These are phyloP conservation scores for Apodemia duryi DNA, from an alignment of 2,888 invertebrate genomes.

Conservation along the genomic window DNA sequence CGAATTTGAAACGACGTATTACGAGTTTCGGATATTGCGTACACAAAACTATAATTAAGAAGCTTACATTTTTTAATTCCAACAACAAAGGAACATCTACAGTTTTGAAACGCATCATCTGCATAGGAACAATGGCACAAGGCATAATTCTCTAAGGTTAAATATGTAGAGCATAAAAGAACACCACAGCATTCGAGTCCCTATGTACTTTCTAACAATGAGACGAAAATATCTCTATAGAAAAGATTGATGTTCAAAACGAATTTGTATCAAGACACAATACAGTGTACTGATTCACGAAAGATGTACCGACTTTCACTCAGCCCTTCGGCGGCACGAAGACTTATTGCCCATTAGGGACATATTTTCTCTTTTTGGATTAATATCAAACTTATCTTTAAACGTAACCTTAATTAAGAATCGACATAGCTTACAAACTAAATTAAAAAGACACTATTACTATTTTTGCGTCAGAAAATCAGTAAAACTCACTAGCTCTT, in stretches of 20 bases:
- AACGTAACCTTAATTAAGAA: slow-evolving; percentile 20
- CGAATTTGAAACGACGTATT: too few species aligned
- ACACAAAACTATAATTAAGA: not conserved
- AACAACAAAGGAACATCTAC: not conserved
- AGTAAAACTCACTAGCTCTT: too few species aligned
- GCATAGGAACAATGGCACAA: slow-evolving; percentile 20
- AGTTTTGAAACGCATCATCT: not conserved
- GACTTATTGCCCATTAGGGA: slow-evolving; percentile 41
- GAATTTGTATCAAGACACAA: slow-evolving; percentile 60
- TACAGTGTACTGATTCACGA: slow-evolving; percentile 53
- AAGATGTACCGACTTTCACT: slow-evolving; percentile 67
- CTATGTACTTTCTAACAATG: slow-evolving; percentile 48
- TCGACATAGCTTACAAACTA: not conserved
- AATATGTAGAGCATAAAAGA: slow-evolving; percentile 30
- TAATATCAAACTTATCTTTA: slow-evolving; percentile 10
- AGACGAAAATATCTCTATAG: slow-evolving; percentile 45
- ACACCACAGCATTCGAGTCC: slow-evolving; percentile 30
- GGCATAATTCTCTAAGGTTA: slow-evolving; percentile 27
- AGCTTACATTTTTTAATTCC: not conserved
- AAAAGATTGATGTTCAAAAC: slow-evolving; percentile 57
- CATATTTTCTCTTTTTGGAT: slow-evolving; percentile 38
- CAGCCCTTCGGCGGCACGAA: slow-evolving; percentile 54
- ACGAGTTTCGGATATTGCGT: not conserved
- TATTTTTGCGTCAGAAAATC: too few species aligned
- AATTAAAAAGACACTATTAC: too few species aligned